A percentile compares a stretch with the other conserved stretches of the same genome.
These are phyloP conservation scores for Xenus cinereus DNA, from an alignment of 2,113 vertebrate species.

Conservation along the genomic window DNA sequence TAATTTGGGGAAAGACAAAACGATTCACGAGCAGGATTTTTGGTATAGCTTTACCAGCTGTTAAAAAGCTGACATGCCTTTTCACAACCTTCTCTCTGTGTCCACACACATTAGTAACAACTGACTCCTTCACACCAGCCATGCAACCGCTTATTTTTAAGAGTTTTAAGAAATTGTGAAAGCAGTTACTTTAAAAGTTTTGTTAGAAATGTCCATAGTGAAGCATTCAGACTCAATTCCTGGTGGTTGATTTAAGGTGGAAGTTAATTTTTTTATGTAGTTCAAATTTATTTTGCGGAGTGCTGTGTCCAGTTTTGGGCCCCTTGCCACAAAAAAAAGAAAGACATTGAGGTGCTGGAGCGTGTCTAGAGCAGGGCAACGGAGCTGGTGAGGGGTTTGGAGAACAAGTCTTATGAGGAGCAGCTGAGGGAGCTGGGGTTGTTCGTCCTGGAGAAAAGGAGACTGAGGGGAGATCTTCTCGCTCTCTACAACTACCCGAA, in stretches of 20 bases:
- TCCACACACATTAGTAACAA: not conserved
- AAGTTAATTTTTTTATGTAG: not conserved
- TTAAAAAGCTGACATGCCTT: not conserved
- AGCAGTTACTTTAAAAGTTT: not conserved
- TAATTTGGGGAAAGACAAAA: not conserved
- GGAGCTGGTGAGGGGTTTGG: too few species aligned
- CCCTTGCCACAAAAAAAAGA: too few species aligned
- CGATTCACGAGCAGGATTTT: not conserved
- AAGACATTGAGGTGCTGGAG: too few species aligned
- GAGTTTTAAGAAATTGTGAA: not conserved
- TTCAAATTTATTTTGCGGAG: not conserved
- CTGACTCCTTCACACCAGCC: not conserved
- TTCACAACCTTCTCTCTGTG: not conserved
- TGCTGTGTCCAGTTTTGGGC: too few species aligned
- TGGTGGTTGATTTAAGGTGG: not conserved
- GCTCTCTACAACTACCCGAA: too few species aligned
- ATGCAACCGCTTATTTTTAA: not conserved
- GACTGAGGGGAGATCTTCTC: too few species aligned
- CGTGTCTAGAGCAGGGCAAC: too few species aligned
- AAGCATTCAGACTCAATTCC: not conserved
- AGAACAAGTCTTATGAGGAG: too few species aligned
- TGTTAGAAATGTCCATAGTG: accelerated
- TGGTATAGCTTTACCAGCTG: not conserved
- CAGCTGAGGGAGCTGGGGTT: too few species aligned
- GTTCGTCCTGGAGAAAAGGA: too few species aligned